Evolutionary conservation across 2,113 vertebrate genomes (phyloP), one percentile per base, ranked within the genome.

Genomic region (Anthoscopus minutus): DNA sequence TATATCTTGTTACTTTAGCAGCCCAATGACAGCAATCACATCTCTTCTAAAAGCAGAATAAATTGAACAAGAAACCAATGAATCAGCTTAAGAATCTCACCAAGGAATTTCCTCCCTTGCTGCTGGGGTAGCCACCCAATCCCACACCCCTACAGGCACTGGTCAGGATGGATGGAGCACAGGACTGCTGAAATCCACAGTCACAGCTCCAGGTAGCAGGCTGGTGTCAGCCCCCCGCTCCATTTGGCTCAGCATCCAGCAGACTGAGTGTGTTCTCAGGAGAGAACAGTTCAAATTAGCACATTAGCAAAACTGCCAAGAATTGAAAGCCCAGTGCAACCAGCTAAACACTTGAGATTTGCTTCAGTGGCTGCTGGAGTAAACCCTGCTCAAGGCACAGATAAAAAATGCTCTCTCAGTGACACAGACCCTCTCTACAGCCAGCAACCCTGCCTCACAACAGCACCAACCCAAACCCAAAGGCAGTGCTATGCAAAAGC

Each of bases 261-360:
- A 90, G 73, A 85, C 85, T 13, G 54, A 95, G 70, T 0, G 1
- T 25, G 44, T 20, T 89, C 85, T 91, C 87, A 64, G 79, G 78
- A 87, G 62, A 87, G 17, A 81, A 31, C 73, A 61, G 88, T 42
- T 80, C 88, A 64, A 92, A 94, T 94, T 92, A 96, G 89, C 92
- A 93, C 79, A 72, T 92, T 88, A 94, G 74, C 66, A 95, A 23
- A 94, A 86, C 64, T 94, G 90, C 94, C 96, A 96, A 94, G 93
- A 82, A 80, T 9, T 48, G 66, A 95, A 94, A 92, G 85, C 88
- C 86, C 51, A 14, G 35, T 70, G 79, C 82, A 73, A 80, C 82
- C 90, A 90, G 62, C 79, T 85, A 57, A 87, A 50, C 81, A 24
- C 88, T 94, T 83, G 88, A 95, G 88, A 80, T 88, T 83, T 85